These are phyloP conservation scores for Opisthocomus hoazin DNA, from an alignment of 2,113 vertebrate genomes.

Conservation along the genomic window DNA sequence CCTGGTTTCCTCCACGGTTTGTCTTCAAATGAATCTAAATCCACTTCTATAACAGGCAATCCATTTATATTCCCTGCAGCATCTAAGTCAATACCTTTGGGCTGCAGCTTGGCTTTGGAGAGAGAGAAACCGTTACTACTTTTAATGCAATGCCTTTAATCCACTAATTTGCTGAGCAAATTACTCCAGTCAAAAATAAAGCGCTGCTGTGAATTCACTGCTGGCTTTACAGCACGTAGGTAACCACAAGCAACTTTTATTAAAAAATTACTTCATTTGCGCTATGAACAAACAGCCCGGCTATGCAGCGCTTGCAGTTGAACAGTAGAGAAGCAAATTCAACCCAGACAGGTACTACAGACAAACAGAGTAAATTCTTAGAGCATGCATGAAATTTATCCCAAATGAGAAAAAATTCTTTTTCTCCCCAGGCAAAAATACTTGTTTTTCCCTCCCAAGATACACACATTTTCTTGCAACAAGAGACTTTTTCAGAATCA, in stretches of 20 bases:
- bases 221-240: not conserved
- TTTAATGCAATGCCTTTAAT: not conserved
- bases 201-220: not conserved
- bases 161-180: not conserved
- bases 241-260: not conserved
- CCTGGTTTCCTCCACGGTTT: conserved; percentile 80
- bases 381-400: not conserved
- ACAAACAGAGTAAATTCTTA: not conserved
- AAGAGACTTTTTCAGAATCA: not conserved
- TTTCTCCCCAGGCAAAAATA: not conserved
- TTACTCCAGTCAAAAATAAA: not conserved
- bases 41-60: conserved; percentile 73
- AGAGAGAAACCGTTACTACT: conserved; percentile 11
- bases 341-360: not conserved
- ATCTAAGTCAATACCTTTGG: conserved; percentile 75
- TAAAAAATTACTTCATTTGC: not conserved
- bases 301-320: not conserved
- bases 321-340: not conserved
- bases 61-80: conserved; percentile 72
- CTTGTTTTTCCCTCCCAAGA: not conserved
- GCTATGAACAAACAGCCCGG: not conserved
- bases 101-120: conserved; percentile 70
- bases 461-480: not conserved
- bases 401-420: not conserved
- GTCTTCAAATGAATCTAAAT: conserved; percentile 77